Evolutionary conservation across 2,888 invertebrate species (phyloP), one percentile per base, ranked within the genome.

Genomic region (Hirtodrosophila cameraria): DNA sequence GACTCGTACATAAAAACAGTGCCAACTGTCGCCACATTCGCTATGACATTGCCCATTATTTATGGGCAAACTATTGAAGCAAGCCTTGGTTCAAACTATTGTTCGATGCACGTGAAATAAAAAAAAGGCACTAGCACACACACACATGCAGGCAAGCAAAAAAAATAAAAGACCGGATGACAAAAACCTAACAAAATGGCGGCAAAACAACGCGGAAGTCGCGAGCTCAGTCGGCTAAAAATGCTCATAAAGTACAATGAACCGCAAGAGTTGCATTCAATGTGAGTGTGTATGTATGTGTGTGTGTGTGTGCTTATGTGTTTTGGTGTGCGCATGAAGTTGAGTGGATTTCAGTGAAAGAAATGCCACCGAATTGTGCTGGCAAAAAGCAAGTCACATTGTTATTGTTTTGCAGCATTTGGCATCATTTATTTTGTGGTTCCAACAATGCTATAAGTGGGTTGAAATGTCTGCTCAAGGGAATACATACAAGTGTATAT

Each of bases 61-160:
- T 85, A 80, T 78, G 71, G 50, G 54, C 86, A 78, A 80, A 85
- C 86, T 85, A 85, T 80, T 80, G 79, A 67, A 49, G 68, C 74
- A 43, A 52, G 55, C 42, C 61, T 46, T 42, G 53, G 65, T 35
- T 66, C 64, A 62, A 74, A 61, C 79, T 64, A 80, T 80, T 80
- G 85, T 85, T 67, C 78, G 62, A 65, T 63, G 66, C 62, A 57
- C 85, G 84, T 69, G 67, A 43, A 48, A 55, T 52, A 70, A 46
- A 53, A 50, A 35, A 39, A 54, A 30, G 39, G 33, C 54, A 8
- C 16, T 36, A 20, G 39, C 33, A 45, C 27, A 53, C 30, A 54
- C 38, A 49, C n/a, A 48, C 27, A 25, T 30, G 25, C 13, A 25
- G 18, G 23, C 25, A 28, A 23, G 42, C 13, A 25, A n/a, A 31